Percentiles rank a stretch among this genome's conserved stretches.
Conservation (phyloP, 2,888 invertebrate genomes). For the Megaustenia siamemsis region DNA sequence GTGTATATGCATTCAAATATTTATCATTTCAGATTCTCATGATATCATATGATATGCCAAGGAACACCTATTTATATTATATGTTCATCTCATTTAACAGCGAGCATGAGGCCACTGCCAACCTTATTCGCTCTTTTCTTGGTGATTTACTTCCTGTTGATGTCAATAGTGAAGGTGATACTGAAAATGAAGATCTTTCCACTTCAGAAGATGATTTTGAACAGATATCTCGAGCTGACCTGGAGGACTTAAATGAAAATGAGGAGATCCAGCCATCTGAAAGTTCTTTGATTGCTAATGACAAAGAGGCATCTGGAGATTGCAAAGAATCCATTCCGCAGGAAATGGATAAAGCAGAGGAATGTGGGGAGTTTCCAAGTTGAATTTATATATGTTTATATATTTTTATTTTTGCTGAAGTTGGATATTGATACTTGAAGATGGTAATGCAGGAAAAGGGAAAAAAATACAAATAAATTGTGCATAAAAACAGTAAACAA, state of each 20-base stretch:
- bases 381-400: not conserved
- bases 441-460: not conserved
- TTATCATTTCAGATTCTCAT: too few species aligned
- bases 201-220: constrained; percentile 48
- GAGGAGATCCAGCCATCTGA: not conserved
- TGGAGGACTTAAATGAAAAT: constrained; percentile 21
- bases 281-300: not conserved
- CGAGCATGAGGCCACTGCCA: constrained; percentile 27
- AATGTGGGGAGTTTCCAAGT: constrained; percentile 10
- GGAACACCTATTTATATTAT: not conserved
- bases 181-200: constrained; percentile 26
- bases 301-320: not conserved
- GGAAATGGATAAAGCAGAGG: constrained; percentile 11
- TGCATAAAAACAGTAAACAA: not conserved
- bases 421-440: not conserved
- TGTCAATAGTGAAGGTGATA: constrained; percentile 20
- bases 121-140: constrained; percentile 34
- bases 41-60: not conserved
- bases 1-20: too few species aligned
- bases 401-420: not conserved
- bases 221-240: constrained; percentile 41
- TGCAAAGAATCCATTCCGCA: not conserved
- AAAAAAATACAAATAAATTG: not conserved
- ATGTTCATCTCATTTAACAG: constrained; percentile 12
- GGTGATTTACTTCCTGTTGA: not conserved